Base-by-base conservation (phyloP, 2,113 vertebrate species). In the Aldabrachelys gigantea region DNA sequence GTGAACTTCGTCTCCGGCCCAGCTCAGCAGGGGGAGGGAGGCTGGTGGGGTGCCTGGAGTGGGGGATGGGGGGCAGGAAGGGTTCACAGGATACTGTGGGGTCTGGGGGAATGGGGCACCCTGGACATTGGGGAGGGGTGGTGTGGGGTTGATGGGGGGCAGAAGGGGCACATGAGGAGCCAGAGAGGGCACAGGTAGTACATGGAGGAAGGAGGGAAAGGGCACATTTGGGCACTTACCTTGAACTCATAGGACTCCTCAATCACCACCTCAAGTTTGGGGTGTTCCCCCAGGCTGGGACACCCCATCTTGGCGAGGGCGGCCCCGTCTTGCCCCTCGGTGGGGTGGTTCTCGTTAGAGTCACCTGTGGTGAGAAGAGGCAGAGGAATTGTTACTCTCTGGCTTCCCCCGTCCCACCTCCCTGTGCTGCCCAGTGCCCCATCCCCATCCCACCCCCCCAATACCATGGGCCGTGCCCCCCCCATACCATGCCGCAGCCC, bases 181-280 rank as follows among this genome's bases (percentile, higher is more conserved):
- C 31, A 47, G 25, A 50, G 19, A 27, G 62, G 31, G n/a, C 17
- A 44, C 6, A 29, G 38, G 56, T 19, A 29, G 8, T 25, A 10
- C 54, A 78, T 52, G 27, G 65, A 6, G 24, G n/a, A 29, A 62
- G 57, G 38, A 82, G 29, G 12, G 22, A 84, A 2, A 10, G 80
- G 4, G 19, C 14, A 54, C 5, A 5, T 31, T 4, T 38, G 31
- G 41, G 35, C 56, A 35, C 82, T 96, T 97, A 99, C 99, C 99
- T 99, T 99, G 93, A 99, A 99, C 92, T 99, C 99, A 2, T 99
- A 99, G 0, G 99, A 99, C 97, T 99, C 99, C 90, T 99, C 99
- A 2, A 99, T 99, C 95, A 99, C 98, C 94, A 99, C 99, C 95
- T 99, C 99, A 85, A 99, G 97, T 1, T 98, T 98, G 89, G 98